Evolutionary conservation across 2,888 invertebrate genomes (phyloP), one percentile per base, ranked within the genome.

Genomic region (Phania funesta): DNA sequence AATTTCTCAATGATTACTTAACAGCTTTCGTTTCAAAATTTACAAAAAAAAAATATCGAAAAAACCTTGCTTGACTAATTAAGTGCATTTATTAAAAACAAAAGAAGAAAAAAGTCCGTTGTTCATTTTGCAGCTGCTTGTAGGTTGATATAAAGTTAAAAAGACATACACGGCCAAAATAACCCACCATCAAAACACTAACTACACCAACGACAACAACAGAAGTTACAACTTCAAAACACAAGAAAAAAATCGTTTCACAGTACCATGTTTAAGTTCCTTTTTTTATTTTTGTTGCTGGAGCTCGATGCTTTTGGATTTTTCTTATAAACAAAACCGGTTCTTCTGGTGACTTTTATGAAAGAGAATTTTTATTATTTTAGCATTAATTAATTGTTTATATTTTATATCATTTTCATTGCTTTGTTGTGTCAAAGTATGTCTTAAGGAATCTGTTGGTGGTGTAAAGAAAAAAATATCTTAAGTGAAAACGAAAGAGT

Each of bases 401-500:
- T 60, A 62, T 58, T 64, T 32, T 50, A 20, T 50, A 67, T 24
- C 8, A 54, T 35, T 52, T 50, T 35, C 18, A 38, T 41, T 75
- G 35, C 16, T 48, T 58, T 58, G 16, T 50, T 58, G 20, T 35
- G 35, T 46, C 35, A 74, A 74, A 65, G 26, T 56, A 46, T 74
- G 54, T 54, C 52, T 44, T 16, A 4, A 41, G 52, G 74, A 74
- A 65, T 64, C 44, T 60, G 24, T 20, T 41, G 18, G 13, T 50
- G 7, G 16, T 32, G 41, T 50, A 58, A 54, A 65, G 35, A 35
- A 52, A 29, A 56, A 58, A 46, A 60, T 67, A 44, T 60, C 16
- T 73, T 46, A 24, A 82, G 62, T 82, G 74, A 82, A 82, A 75
- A 78, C 70, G 54, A 82, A 82, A 82, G 74, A 82, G 56, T 78